Base-by-base conservation (phyloP, 2,113 vertebrate genomes). In the Megalops atlanticus region DNA sequence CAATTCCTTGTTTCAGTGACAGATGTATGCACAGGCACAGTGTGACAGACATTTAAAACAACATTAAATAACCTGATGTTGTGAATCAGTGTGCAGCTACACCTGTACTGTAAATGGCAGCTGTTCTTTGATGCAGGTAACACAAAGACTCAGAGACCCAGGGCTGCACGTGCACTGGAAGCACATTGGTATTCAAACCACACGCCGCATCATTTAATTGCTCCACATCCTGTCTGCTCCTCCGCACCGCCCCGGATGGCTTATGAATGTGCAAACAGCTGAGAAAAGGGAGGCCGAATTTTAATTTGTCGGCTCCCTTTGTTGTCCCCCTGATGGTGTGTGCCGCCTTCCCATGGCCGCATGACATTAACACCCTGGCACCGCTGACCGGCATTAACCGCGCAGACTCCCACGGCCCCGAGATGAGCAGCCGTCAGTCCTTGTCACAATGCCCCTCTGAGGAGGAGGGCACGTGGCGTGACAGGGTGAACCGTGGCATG, bases 221-320 rank as follows among this genome's bases (percentile, higher is more conserved):
- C 85, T 86, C 83, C 83, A 85, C 84, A 84, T 87, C 81, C 83
- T 82, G 84, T 83, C 76, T 38, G 70, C 76, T 71, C 74, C 81
- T 83, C 81, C 43, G 74, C 69, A 68, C 82, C 77, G 84, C 81
- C 82, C 38, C n/a, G 76, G 82, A 81, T 54, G 54, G 73, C 78
- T 81, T 79, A 83, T 80, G 81, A 83, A 78, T 84, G 84, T 83
- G 58, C 82, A 87, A 85, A 85, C 76, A 88, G 83, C 76, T 70
- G 74, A 83, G 73, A 80, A 77, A n/a, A 74, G 64, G 68, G 45
- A 80, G 47, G 52, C 36, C 54, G 85, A 84, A 88, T 89, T 73
- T 84, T 87, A 84, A 86, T 81, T 58, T 77, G 74, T 14, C 81
- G 78, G 52, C 74, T 74, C 21, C 47, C 75, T 80, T 36, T 76